Evolutionary conservation across 2,888 invertebrate genomes (phyloP).

Genomic region (Operophtera brumata): DNA sequence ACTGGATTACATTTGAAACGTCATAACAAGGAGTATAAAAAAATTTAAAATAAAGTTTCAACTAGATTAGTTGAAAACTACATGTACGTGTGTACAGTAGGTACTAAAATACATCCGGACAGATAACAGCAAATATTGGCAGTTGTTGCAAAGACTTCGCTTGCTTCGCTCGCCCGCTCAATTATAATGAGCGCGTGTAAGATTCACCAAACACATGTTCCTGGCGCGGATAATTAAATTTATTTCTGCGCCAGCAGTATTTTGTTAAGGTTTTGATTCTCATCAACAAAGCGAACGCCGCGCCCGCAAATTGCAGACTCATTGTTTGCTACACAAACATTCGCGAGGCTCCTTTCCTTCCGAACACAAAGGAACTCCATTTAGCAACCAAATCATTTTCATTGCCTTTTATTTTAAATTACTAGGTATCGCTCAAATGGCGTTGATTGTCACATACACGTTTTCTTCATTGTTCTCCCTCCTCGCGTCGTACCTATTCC

Average conservation of each 20-base stretch:
- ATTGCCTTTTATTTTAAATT: constrained; percentile 60
- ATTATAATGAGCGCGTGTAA: constrained; percentile 5
- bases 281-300: constrained; percentile 68
- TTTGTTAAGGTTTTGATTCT: constrained; percentile 71
- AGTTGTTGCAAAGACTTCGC: too few species aligned
- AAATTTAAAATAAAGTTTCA: too few species aligned
- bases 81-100: too few species aligned
- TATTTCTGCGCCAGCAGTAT: constrained; percentile 49
- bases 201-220: constrained; percentile 22
- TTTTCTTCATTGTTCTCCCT: too few species aligned
- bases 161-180: too few species aligned
- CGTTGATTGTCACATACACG: constrained; percentile 7
- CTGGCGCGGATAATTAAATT: constrained; percentile 51
- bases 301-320: constrained; percentile 75
- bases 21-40: too few species aligned
- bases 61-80: too few species aligned
- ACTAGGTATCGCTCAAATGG: constrained; percentile 33
- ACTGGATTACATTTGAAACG: too few species aligned
- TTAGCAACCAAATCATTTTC: constrained; percentile 66
- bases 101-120: too few species aligned
- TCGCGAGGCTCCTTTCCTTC: constrained; percentile 65
- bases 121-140: too few species aligned
- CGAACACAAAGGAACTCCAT: constrained; percentile 70
- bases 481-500: too few species aligned
- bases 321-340: constrained; percentile 77